Evolutionary conservation across 2,888 invertebrate species (phyloP), one percentile per base, ranked within the genome.

Genomic region (Palloptera scutellata): DNA sequence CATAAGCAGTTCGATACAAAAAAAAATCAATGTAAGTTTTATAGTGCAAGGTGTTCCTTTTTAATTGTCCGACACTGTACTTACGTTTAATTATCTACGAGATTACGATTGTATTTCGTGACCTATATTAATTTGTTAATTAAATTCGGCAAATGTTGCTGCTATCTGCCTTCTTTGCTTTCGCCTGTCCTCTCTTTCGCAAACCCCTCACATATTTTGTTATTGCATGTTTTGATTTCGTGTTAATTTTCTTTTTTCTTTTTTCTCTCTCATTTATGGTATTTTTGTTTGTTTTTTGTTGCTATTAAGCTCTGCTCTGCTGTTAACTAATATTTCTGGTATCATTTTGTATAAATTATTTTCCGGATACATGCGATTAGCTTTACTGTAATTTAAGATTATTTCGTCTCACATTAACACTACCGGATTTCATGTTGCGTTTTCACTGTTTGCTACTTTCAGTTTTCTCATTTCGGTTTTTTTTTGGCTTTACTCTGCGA

Each of bases 341-440:
- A 64, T 58, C 65, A 68, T 71, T 73, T 76, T 77, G 73, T 71
- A 72, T 71, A 70, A 75, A 78, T 81, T 81, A 83, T 83, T 76
- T 76, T 75, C 83, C 81, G 83, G 81, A 83, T 79, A 79, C 82
- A 82, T 82, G 83, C 83, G 78, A 83, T 83, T 82, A 81, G 79
- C 75, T 81, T 73, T 68, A 69, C 65, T 70, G 65, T 60, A 68
- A 65, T 65, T 67, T 70, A 64, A 62, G 70, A 64, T 67, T 67
- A 64, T 66, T 65, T 53, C 68, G 61, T 52, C 55, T 65, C 61
- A 54, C 43, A 55, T 65, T 62, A 59, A 20, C 52, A 57, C 59
- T 45, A 43, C 58, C 64, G 61, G 64, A 61, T 62, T 65, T 69
- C 67, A 60, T 60, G 62, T 57, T 61, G 59, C 20, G 65, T 15